These are phyloP conservation scores for Clanis bilineata DNA, from an alignment of 2,888 invertebrate genomes.

Conservation along the genomic window DNA sequence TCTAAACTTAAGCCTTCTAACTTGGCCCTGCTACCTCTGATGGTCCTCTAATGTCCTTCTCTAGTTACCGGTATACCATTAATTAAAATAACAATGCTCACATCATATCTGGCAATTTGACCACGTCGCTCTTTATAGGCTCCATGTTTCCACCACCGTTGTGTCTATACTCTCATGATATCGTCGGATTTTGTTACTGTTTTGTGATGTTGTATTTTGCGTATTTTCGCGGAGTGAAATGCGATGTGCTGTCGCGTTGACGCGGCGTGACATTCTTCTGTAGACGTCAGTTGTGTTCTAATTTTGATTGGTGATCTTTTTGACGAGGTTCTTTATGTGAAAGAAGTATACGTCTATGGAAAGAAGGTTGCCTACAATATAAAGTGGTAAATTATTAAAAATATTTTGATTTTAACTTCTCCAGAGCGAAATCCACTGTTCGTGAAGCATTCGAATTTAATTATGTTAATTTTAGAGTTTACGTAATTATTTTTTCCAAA, in stretches of 20 bases:
- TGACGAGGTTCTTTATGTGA: not conserved
- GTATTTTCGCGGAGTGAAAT: not conserved
- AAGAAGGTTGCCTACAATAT: too few relatives aligned
- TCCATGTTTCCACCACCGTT: conserved; percentile 46
- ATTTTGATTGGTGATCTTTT: conserved; percentile 11
- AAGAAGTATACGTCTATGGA: too few relatives aligned
- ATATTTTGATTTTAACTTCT: too few relatives aligned
- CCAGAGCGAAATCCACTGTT: too few relatives aligned
- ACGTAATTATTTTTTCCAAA: too few relatives aligned
- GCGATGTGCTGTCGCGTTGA: not conserved
- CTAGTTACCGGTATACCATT: too few relatives aligned
- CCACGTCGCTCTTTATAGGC: conserved; percentile 45
- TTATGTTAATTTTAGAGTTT: too few relatives aligned
- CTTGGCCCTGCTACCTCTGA: too few relatives aligned
- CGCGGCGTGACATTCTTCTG: conserved; percentile 18
- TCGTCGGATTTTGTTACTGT: not conserved
- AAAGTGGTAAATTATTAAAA: too few relatives aligned
- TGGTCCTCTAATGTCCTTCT: too few relatives aligned
- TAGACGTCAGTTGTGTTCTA: conserved; percentile 15
- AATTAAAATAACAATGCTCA: conserved; percentile 41
- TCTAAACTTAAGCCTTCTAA: too few relatives aligned
- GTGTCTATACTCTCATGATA: conserved; percentile 20
- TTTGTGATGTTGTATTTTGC: not conserved
- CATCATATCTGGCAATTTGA: conserved; percentile 67
- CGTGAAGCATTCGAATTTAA: too few relatives aligned